phyloP scores from a whole-genome alignment of 2,888 invertebrate species.

The Actias luna region DNA sequence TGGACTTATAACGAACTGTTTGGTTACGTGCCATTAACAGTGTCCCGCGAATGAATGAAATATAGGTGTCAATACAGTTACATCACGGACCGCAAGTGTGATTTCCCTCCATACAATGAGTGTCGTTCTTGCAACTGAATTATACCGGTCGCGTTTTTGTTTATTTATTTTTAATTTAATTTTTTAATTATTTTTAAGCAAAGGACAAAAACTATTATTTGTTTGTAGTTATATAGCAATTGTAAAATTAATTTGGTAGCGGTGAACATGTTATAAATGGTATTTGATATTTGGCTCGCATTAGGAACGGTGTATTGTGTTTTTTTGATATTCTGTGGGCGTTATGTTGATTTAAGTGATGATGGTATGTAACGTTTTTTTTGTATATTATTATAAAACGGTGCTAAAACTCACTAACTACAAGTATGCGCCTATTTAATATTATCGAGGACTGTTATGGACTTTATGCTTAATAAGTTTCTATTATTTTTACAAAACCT shows the following conservation, averaged over 20 bases:
- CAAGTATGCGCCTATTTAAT: background rate
- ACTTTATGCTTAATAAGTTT: background rate
- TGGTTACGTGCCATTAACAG: constrained; percentile 18
- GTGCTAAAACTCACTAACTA: background rate
- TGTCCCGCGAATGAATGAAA: constrained; percentile 39
- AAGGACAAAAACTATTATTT: background rate
- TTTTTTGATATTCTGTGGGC: constrained; percentile 50
- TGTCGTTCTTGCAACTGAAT: constrained; percentile 16
- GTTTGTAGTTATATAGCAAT: background rate
- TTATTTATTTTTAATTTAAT: background rate
- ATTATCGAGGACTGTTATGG: background rate
- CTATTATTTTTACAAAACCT: background rate
- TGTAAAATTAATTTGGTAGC: constrained; percentile 2
- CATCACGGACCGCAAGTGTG: constrained; percentile 49
- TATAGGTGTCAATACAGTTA: constrained; percentile 49
- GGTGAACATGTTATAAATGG: constrained; percentile 54
- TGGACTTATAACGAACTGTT: constrained; percentile 8
- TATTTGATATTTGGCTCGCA: constrained; percentile 59
- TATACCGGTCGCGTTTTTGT: constrained; percentile 13
- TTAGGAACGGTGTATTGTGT: constrained; percentile 51
- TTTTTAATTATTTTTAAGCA: background rate
- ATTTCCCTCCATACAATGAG: constrained; percentile 34
- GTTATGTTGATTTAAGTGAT: constrained; percentile 57
- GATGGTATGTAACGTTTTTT: constrained; percentile 44
- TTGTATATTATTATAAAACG: background rate